Conservation (phyloP, 1,140 invertebrate genomes). For the Artemia franciscana region DNA sequence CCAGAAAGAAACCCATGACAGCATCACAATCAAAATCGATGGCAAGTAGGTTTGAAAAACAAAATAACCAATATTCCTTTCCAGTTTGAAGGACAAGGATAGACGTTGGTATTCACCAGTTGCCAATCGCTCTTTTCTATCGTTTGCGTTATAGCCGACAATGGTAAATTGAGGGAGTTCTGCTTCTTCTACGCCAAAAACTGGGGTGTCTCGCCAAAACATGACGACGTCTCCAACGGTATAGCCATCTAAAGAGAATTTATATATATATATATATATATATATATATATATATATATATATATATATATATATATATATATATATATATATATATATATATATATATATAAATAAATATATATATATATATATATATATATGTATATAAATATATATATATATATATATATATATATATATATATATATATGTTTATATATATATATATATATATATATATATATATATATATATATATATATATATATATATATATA, state of each 20-base stretch:
- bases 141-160: conserved; percentile 74
- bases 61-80: conserved; percentile 56
- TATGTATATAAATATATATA: no score
- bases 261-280: no score
- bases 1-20: conserved; percentile 66
- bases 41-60: conserved; percentile 57
- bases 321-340: no score
- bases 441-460: no score
- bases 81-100: conserved; percentile 60
- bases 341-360: no score
- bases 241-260: conserved; percentile 96
- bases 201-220: conserved; percentile 71
- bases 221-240: conserved; percentile 86
- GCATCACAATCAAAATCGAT: conserved; percentile 56
- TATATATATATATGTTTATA: no score
- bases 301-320: no score
- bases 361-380: no score
- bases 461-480: no score
- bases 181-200: conserved; percentile 75
- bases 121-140: conserved; percentile 52
- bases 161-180: conserved; percentile 89
- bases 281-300: no score
- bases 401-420: no score
- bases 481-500: no score
- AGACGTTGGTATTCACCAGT: conserved; percentile 82